Base-by-base conservation (phyloP, 2,888 invertebrate genomes). In the Neoaliturus tenellus region DNA sequence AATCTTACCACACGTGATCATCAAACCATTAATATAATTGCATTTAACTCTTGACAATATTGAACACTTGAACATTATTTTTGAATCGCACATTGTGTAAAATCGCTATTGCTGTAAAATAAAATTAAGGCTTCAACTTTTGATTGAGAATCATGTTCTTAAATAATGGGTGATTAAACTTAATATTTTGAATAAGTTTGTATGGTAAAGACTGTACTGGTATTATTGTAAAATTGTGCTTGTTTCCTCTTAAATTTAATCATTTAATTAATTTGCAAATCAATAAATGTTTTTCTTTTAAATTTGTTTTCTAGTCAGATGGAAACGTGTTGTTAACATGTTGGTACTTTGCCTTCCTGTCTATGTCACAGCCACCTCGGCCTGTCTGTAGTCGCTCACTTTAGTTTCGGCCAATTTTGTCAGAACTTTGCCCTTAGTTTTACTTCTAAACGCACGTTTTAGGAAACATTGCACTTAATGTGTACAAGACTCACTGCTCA, bases 381-480 rank as follows among this genome's bases (percentile, higher is more conserved):
- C 62, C 62, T 25, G 28, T 62, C 62, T 62, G 62, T 62, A 62
- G 62, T 28, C 31, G 62, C 28, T 62, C 62, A 62, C 28, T 62
- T 62, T 25, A 14, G 25, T 62, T 55, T 62, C 28, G 62, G 62
- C 62, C 62, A 17, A 62, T 62, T 62, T 62, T 62, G 62, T 12
- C 62, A 28, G 62, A 62, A 62, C 62, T 62, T 62, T 62, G 62
- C 62, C 62, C 62, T 28, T 62, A 28, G 28, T 62, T 62, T 62
- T 28, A 3, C 17, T 51, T 51, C 3, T 23, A 51, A 6, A 2
- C 17, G 62, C 62, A 62, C 62, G 5, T 62, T 55, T 62, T 62
- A 28, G 62, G 28, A 14, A 55, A 55, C 10, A 23, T 55, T 25
- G 55, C 55, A 55, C 55, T 55, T 25, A 55, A 55, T 55, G 55